These are phyloP conservation scores for Hyphantria cunea DNA, from an alignment of 1,140 invertebrate species.

Conservation along the genomic window DNA sequence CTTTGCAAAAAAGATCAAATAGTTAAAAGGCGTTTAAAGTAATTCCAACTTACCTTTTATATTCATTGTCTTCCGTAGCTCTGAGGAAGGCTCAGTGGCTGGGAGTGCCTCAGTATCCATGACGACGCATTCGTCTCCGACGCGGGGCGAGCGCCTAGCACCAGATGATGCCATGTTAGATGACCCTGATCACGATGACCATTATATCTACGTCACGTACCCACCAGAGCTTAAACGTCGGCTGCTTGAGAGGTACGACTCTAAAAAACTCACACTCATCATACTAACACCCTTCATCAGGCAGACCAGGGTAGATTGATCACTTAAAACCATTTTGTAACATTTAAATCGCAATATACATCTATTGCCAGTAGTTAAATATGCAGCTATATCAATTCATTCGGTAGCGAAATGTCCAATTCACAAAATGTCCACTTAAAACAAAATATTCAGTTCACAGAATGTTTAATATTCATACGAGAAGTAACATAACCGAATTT, in stretches of 20 bases:
- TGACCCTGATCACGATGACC: conserved; percentile 83
- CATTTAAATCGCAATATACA: background rate
- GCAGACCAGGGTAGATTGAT: conserved; percentile 60
- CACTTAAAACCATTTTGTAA: background rate
- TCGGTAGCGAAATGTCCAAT: no score
- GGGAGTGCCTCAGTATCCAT: conserved; percentile 84
- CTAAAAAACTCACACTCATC: conserved; percentile 65
- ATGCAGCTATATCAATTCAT: no score
- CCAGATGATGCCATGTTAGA: conserved; percentile 72
- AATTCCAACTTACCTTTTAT: no score
- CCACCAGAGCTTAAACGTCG: conserved; percentile 91
- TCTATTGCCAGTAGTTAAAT: no score
- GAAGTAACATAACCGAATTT: no score
- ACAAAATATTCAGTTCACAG: no score
- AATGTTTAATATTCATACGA: no score
- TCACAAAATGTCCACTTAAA: no score
- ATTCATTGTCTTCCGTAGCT: conserved; percentile 62
- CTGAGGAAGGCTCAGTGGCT: conserved; percentile 84
- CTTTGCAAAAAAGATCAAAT: no score
- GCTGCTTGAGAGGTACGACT: conserved; percentile 88
- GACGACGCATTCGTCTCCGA: conserved; percentile 84
- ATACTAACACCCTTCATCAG: conserved; percentile 62
- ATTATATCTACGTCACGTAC: conserved; percentile 93
- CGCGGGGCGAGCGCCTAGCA: conserved; percentile 75
- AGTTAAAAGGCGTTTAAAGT: no score